Conservation (phyloP, 2,888 invertebrate genomes). For the Spodoptera picta region DNA sequence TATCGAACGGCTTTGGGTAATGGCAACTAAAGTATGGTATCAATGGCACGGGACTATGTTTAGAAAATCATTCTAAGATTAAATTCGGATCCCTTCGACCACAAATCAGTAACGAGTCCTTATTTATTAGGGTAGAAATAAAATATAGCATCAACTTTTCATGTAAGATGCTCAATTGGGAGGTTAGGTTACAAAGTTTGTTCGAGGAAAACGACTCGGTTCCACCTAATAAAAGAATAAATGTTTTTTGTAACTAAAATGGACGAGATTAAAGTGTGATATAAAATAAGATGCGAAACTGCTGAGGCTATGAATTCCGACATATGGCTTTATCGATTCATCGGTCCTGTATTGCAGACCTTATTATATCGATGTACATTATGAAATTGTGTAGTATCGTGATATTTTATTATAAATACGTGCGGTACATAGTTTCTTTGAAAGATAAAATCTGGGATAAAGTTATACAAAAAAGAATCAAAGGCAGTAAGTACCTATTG, state of each 20-base stretch:
- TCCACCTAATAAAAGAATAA: conserved; percentile 42
- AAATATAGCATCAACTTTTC: conserved; percentile 59
- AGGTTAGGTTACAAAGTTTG: conserved; percentile 53
- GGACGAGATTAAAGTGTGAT: conserved; percentile 44
- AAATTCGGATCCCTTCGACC: conserved; percentile 50
- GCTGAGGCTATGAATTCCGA: conserved; percentile 28
- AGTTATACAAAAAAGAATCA: too few species aligned
- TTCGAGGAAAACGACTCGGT: conserved; percentile 37
- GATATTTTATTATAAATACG: too few species aligned
- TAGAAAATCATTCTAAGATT: conserved; percentile 56
- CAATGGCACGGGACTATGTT: conserved; percentile 38
- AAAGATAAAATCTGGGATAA: too few species aligned
- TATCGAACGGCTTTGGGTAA: conserved; percentile 15
- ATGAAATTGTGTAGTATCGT: not conserved
- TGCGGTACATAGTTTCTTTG: too few species aligned
- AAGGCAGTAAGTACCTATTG: too few species aligned
- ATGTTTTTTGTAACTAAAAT: conserved; percentile 41
- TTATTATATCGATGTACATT: conserved; percentile 6
- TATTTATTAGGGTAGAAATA: conserved; percentile 61
- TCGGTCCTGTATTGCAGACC: conserved; percentile 6
- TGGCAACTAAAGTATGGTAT: conserved; percentile 28
- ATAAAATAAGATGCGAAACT: conserved; percentile 25
- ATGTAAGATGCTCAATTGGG: conserved; percentile 53
- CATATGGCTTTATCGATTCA: conserved; percentile 35
- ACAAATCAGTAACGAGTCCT: conserved; percentile 56